Percentiles rank a stretch among this genome's conserved stretches.
These are phyloP conservation scores for Microcebus lehilahytsara DNA, from an alignment of 2,113 vertebrate genomes.

Conservation along the genomic window DNA sequence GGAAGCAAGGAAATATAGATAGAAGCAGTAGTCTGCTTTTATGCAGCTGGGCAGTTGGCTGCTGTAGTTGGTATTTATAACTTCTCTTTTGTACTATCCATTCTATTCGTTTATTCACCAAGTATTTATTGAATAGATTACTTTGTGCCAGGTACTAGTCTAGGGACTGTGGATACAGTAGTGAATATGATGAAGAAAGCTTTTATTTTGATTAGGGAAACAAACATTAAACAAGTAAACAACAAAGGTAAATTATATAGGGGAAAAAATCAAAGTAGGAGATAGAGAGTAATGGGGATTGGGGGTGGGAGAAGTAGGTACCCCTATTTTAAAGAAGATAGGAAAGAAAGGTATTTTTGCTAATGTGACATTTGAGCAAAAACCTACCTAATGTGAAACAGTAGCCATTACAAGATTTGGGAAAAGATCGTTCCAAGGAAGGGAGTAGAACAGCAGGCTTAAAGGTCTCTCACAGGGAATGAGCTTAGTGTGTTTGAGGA, in stretches of 20 bases:
- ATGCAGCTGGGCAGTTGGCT: not conserved
- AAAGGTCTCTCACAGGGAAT: not conserved
- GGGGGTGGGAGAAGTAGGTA: too few relatives aligned
- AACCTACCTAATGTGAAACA: not conserved
- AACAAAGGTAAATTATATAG: not conserved
- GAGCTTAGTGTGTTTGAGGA: not conserved
- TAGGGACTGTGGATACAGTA: not conserved
- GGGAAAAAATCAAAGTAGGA: not conserved
- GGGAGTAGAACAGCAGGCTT: not conserved
- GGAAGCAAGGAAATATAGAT: not conserved
- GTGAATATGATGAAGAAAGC: not conserved
- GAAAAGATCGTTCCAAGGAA: not conserved
- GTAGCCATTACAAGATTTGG: not conserved
- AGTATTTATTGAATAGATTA: not conserved
- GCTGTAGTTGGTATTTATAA: not conserved
- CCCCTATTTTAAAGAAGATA: not conserved
- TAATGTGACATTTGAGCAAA: not conserved
- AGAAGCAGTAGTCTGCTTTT: not conserved
- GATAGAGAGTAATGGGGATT: too few relatives aligned
- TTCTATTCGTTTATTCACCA: not conserved
- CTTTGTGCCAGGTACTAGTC: not conserved
- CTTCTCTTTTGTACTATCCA: not conserved
- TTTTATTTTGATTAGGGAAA: slow-evolving; percentile 22
- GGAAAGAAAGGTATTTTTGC: not conserved
- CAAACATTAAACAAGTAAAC: not conserved